Conservation (phyloP, 1,140 invertebrate genomes). For the Lordiphosa collinella region DNA sequence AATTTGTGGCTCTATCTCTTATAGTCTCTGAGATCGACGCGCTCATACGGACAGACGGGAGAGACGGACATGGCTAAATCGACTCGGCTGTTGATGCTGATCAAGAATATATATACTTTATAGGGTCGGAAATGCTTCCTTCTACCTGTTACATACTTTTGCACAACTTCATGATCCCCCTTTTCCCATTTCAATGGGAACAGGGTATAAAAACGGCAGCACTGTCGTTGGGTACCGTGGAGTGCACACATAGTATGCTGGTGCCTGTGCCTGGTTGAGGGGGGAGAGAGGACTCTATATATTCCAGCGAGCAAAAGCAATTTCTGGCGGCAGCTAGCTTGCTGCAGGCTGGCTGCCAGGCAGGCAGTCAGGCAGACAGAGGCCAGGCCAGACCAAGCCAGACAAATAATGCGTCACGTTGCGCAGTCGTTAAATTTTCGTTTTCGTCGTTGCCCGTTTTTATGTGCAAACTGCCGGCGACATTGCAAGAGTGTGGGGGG, state of each 20-base stretch:
- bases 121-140: too few species aligned
- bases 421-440: slow-evolving; percentile 77
- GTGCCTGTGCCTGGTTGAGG: background rate
- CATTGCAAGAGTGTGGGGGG: slow-evolving; percentile 6
- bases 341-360: slow-evolving; percentile 29
- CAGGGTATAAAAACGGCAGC: slow-evolving; percentile 73
- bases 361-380: slow-evolving; percentile 25
- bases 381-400: slow-evolving; percentile 44
- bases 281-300: slow-evolving; percentile 36
- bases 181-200: too few species aligned
- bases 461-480: slow-evolving; percentile 66
- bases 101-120: too few species aligned
- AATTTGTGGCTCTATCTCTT: too few species aligned
- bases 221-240: slow-evolving; percentile 17
- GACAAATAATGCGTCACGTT: slow-evolving; percentile 77
- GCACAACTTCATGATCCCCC: too few species aligned
- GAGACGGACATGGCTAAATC: too few species aligned
- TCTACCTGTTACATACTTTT: too few species aligned
- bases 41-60: too few species aligned
- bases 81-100: too few species aligned
- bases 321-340: slow-evolving; percentile 64
- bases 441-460: slow-evolving; percentile 68
- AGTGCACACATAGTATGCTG: slow-evolving; percentile 26
- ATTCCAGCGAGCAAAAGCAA: slow-evolving; percentile 68
- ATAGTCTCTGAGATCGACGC: too few species aligned